phyloP scores from a whole-genome alignment of 2,797 vertebrate species.

The Sparus aurata region DNA sequence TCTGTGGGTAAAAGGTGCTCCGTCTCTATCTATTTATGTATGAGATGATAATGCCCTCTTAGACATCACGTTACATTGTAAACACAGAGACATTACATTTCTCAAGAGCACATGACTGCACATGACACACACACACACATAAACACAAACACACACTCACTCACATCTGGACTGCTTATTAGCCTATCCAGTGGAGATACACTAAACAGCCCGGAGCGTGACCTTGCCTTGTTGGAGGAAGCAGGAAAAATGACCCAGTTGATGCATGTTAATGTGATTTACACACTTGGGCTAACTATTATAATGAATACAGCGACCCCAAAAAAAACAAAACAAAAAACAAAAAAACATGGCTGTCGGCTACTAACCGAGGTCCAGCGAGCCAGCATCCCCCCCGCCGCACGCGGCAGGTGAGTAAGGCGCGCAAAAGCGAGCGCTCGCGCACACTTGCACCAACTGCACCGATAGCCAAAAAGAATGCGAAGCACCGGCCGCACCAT shows the following conservation, averaged over 20 bases:
- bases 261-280: constrained; percentile 75
- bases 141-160: constrained; percentile 14
- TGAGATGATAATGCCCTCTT: constrained; percentile 9
- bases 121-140: constrained; percentile 19
- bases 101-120: constrained; percentile 21
- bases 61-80: background rate
- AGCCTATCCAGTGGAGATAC: constrained; percentile 51
- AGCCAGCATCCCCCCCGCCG: constrained; percentile 3
- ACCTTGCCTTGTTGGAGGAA: constrained; percentile 78
- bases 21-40: background rate
- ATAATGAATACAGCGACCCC: constrained; percentile 56
- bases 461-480: constrained; percentile 12
- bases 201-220: constrained; percentile 68
- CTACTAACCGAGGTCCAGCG: constrained; percentile 6
- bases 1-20: constrained; percentile 16
- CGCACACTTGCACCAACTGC: background rate
- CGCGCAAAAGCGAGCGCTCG: constrained; percentile 8
- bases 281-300: constrained; percentile 73
- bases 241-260: constrained; percentile 67
- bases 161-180: constrained; percentile 65
- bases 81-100: background rate
- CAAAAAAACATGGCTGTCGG: constrained; percentile 20
- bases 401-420: constrained; percentile 64
- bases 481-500: constrained; percentile 35
- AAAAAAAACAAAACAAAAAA: too few relatives aligned